These are phyloP conservation scores for Melanargia galathea DNA, from an alignment of 2,888 invertebrate species.

Conservation along the genomic window DNA sequence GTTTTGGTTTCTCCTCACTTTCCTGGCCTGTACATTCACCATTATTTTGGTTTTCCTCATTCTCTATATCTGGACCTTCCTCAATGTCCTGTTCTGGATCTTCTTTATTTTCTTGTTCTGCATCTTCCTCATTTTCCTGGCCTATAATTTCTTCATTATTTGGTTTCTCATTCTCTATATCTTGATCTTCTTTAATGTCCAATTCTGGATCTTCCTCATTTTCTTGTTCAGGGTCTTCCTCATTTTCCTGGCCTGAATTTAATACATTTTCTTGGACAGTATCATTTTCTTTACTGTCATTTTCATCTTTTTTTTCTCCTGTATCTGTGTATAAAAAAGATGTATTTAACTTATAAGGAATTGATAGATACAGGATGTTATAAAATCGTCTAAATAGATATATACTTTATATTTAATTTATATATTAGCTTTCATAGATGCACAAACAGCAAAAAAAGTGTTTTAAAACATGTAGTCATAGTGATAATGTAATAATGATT, in stretches of 20 bases:
- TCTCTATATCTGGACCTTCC: neutral
- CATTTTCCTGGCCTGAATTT: neutral
- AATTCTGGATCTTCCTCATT: neutral
- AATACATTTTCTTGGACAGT: neutral
- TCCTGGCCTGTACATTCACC: neutral
- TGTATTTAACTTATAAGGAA: too few species aligned
- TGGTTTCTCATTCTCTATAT: neutral
- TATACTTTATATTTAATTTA: neutral
- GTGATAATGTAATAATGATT: too few species aligned
- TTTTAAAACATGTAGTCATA: too few species aligned
- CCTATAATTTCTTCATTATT: neutral
- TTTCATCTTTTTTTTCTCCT: neutral
- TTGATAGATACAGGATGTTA: too few species aligned
- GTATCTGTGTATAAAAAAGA: neutral
- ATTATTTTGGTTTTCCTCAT: neutral
- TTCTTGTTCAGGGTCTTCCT: neutral
- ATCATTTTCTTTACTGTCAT: neutral
- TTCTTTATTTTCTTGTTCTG: neutral
- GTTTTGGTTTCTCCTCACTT: too few species aligned
- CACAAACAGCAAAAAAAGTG: too few species aligned
- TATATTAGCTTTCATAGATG: too few species aligned
- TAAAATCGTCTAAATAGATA: too few species aligned
- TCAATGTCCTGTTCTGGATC: neutral
- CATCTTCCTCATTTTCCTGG: neutral
- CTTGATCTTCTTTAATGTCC: neutral